These are phyloP conservation scores for Mechanitis mazaeus DNA, from an alignment of 2,888 invertebrate genomes.

Conservation along the genomic window DNA sequence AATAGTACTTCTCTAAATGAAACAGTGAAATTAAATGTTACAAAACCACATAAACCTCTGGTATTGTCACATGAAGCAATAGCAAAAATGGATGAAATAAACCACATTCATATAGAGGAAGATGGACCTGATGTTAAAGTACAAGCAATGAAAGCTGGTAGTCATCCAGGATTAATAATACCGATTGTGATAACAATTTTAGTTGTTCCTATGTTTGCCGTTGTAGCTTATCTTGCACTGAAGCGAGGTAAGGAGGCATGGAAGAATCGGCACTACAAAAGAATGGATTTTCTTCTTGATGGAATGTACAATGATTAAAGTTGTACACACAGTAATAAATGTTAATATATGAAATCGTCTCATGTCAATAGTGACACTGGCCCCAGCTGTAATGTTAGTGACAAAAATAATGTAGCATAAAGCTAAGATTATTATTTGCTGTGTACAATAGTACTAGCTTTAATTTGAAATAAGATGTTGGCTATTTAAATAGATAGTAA, in stretches of 20 bases:
- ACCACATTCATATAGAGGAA: constrained; percentile 29
- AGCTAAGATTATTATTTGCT: neutral
- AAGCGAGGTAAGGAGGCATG: constrained; percentile 88
- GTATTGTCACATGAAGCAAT: constrained; percentile 49
- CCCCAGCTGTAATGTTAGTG: neutral
- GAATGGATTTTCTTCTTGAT: constrained; percentile 92
- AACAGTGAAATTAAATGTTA: constrained; percentile 28
- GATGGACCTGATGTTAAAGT: constrained; percentile 26
- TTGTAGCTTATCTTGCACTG: constrained; percentile 80
- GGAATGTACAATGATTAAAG: constrained; percentile 91
- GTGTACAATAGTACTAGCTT: neutral
- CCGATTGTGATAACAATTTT: constrained; percentile 85
- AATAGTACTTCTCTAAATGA: constrained; percentile 20
- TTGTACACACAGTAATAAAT: neutral
- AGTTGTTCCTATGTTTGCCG: constrained; percentile 84
- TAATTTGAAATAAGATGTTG: neutral
- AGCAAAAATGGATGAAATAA: constrained; percentile 38
- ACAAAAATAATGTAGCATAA: neutral
- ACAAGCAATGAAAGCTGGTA: constrained; percentile 40
- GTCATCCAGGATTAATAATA: constrained; percentile 81
- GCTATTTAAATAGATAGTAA: neutral
- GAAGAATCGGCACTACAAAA: constrained; percentile 89
- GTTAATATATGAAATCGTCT: neutral
- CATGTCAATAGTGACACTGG: no score
- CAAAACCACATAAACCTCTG: constrained; percentile 47